These are phyloP conservation scores for Rattus norvegicus DNA, from an alignment of 2,113 vertebrate species.

Conservation along the genomic window DNA sequence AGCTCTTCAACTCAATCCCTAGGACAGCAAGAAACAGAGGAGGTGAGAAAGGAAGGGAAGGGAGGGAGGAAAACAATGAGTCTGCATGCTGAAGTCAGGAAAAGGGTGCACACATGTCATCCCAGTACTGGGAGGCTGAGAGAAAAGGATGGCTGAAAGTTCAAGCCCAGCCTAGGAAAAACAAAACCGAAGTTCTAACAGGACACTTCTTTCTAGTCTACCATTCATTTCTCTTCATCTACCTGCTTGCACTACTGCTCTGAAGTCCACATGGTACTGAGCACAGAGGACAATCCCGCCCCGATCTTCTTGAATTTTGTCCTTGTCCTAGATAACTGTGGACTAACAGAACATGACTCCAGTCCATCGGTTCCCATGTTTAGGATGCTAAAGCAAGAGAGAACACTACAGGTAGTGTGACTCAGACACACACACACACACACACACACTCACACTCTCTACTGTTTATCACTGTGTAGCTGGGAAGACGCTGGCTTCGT, in stretches of 20 bases:
- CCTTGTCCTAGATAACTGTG: not conserved
- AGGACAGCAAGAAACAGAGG: not conserved
- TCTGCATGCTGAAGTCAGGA: no score
- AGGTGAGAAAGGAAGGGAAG: not conserved
- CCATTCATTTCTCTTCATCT: not conserved
- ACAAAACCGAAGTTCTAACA: not conserved
- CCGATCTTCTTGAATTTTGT: not conserved
- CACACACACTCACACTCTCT: not conserved
- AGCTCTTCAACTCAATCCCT: not conserved
- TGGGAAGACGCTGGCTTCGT: not conserved
- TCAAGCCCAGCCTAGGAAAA: not conserved
- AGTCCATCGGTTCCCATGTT: not conserved
- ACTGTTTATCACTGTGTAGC: not conserved
- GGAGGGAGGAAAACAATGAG: not conserved
- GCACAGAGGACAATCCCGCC: not conserved
- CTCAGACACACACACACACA: not conserved
- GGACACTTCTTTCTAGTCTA: not conserved
- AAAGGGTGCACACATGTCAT: not conserved
- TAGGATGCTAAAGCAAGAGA: not conserved
- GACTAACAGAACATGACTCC: not conserved
- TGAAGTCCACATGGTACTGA: not conserved
- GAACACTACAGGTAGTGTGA: rapidly evolving
- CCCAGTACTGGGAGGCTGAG: not conserved
- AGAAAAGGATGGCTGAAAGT: not conserved
- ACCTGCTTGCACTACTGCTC: not conserved